These are phyloP conservation scores for Drosophila kokeensis DNA, from an alignment of 2,888 invertebrate species.

Conservation along the genomic window DNA sequence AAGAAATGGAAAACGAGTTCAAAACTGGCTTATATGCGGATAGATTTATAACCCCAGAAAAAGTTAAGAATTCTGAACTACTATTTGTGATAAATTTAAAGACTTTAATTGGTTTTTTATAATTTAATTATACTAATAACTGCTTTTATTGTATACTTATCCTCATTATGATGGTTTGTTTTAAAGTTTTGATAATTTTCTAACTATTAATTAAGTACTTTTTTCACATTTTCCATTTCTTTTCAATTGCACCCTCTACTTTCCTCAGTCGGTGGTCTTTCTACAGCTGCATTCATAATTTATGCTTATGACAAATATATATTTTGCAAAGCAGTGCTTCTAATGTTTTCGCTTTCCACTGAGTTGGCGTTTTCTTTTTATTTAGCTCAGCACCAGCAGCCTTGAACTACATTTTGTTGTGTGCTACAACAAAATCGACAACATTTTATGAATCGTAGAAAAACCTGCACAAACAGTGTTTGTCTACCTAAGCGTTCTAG, in stretches of 20 bases:
- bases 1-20: background rate
- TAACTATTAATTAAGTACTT: background rate
- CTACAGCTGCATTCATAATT: background rate
- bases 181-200: no score
- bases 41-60: no score
- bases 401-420: conserved; percentile 47
- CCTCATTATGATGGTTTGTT: background rate
- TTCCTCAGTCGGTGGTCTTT: no score
- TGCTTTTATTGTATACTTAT: background rate
- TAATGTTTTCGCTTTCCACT: conserved; percentile 4
- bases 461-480: conserved; percentile 21
- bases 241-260: background rate
- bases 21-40: background rate
- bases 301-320: background rate
- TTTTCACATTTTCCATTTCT: background rate
- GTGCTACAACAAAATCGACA: conserved; percentile 1
- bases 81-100: background rate
- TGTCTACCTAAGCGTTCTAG: conserved; percentile 52
- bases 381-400: conserved; percentile 13
- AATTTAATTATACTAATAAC: background rate
- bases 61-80: background rate
- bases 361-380: conserved; percentile 24
- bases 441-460: conserved; percentile 31
- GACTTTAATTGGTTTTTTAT: background rate
- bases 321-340: background rate